phyloP scores from a whole-genome alignment of 64 coral and sea anemone genomes.

The Hydrozoanthus tunicans region DNA sequence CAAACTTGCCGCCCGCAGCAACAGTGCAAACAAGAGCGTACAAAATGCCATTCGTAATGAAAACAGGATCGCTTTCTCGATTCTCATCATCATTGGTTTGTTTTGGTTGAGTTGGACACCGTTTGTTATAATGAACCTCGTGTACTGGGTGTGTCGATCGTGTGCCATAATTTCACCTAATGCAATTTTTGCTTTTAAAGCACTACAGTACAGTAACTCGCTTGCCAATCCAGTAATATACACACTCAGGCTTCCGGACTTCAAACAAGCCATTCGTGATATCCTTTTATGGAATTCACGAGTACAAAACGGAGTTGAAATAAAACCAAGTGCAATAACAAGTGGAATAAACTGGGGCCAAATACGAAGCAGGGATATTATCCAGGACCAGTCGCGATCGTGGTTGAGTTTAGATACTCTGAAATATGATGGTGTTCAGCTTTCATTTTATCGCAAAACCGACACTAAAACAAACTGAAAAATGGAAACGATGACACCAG shows the following conservation, averaged over 20 bases:
- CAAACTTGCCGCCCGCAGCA: conserved; percentile 53
- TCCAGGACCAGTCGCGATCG: not conserved
- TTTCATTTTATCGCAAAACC: conserved; percentile 50
- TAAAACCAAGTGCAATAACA: not conserved
- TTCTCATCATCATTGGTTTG: conserved; percentile 64
- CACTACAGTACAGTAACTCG: conserved; percentile 72
- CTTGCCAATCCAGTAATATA: conserved; percentile 70
- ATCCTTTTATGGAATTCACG: conserved; percentile 17
- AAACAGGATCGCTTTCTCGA: conserved; percentile 59
- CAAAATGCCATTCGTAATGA: conserved; percentile 28
- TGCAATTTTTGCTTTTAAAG: conserved; percentile 69
- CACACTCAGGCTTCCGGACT: conserved; percentile 60
- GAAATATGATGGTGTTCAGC: conserved; percentile 10
- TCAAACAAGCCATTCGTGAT: conserved; percentile 61
- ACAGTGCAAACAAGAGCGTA: conserved; percentile 13
- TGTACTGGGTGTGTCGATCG: conserved; percentile 66
- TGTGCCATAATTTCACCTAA: conserved; percentile 57
- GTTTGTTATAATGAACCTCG: conserved; percentile 65
- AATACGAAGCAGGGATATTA: not conserved
- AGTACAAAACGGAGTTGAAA: not conserved
- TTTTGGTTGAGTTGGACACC: conserved; percentile 69
- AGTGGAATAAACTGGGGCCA: conserved; percentile 22
- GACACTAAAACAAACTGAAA: not conserved
- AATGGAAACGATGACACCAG: not conserved
- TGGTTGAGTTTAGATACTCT: conserved; percentile 39